These are phyloP conservation scores for Malacosoma neustria DNA, from an alignment of 2,888 invertebrate species.

Conservation along the genomic window DNA sequence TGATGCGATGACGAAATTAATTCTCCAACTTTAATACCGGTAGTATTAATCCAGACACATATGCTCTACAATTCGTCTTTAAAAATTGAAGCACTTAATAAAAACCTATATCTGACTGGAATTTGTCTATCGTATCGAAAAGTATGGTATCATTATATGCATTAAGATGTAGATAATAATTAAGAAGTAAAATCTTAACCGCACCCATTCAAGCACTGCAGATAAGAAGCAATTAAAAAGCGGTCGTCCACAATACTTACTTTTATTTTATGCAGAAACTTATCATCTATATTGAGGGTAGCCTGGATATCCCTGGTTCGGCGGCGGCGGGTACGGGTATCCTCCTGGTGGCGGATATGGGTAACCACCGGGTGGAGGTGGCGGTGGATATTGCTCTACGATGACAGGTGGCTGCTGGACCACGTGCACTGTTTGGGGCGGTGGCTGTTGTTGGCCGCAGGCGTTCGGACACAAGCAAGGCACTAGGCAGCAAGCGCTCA, in stretches of 20 bases:
- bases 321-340: conserved; percentile 29
- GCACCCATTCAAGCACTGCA: not conserved
- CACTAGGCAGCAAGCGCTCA: conserved; percentile 58
- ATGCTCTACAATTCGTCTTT: no score
- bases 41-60: no score
- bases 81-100: no score
- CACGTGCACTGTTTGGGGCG: conserved; percentile 41
- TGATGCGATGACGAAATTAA: no score
- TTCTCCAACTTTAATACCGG: no score
- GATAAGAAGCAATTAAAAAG: conserved; percentile 3
- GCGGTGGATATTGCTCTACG: conserved; percentile 36
- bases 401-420: conserved; percentile 47
- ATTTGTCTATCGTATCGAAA: no score
- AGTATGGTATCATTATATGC: no score
- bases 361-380: conserved; percentile 33
- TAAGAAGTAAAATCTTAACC: no score
- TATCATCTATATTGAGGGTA: conserved; percentile 35
- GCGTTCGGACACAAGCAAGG: conserved; percentile 64
- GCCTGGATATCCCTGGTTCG: conserved; percentile 15
- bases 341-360: conserved; percentile 34
- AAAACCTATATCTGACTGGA: no score
- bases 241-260: conserved; percentile 41
- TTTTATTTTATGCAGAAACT: conserved; percentile 19
- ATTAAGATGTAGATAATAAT: no score
- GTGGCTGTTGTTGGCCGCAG: conserved; percentile 52